Conservation (phyloP, 1,140 invertebrate species). For the Myzus persicae region DNA sequence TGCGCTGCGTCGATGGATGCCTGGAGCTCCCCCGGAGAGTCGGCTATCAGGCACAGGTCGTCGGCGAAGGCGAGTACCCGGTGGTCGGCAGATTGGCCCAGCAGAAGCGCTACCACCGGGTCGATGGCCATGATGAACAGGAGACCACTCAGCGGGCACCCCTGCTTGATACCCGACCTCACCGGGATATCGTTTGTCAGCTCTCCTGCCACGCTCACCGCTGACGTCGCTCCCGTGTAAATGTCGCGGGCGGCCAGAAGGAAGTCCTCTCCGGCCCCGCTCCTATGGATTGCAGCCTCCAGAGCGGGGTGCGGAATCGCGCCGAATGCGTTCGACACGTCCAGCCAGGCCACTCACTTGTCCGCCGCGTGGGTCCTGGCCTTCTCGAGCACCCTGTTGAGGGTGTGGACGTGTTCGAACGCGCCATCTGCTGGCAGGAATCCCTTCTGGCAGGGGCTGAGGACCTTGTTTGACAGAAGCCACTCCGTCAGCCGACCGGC, state of each 20-base stretch:
- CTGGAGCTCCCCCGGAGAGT: not conserved
- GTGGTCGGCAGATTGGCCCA: not conserved
- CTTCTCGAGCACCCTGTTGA: not conserved
- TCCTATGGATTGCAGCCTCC: no score
- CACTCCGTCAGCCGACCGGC: conserved; percentile 34
- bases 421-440: no score
- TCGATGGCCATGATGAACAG: not conserved
- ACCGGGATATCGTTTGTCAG: no score
- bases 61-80: not conserved
- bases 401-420: not conserved
- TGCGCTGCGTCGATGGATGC: accelerated
- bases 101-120: not conserved
- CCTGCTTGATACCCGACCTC: no score
- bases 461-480: no score
- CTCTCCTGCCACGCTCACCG: no score
- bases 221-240: no score
- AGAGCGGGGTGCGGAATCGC: no score
- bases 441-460: conserved; percentile 12
- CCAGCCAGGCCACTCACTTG: conserved; percentile 10
- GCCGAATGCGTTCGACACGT: conserved; percentile 9
- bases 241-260: no score
- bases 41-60: not conserved
- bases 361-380: not conserved
- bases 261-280: no score
- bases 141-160: not conserved